Evolutionary conservation across 2,113 vertebrate genomes (phyloP).

Genomic region (Rhizomys pruinosus): DNA sequence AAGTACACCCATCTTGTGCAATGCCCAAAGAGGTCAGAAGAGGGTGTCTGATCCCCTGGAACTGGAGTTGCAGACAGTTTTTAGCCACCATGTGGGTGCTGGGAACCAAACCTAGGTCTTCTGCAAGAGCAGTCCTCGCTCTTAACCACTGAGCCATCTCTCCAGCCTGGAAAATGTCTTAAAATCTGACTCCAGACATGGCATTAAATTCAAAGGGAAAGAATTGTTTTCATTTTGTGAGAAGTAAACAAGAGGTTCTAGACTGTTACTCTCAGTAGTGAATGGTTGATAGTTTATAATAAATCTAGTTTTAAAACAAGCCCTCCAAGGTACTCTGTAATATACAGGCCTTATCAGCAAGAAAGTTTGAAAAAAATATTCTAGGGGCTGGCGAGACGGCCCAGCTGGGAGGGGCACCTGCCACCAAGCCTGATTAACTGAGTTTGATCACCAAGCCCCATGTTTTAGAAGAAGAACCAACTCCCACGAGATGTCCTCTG

Average conservation of each 20-base stretch:
- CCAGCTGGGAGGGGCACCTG: no score
- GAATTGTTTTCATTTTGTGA: neutral
- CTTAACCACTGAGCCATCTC: no score
- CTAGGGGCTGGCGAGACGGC: neutral
- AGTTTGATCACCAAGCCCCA: neutral
- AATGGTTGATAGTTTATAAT: neutral
- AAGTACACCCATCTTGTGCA: no score
- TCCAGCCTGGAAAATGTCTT: no score
- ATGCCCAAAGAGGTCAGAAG: no score
- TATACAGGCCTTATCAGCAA: neutral
- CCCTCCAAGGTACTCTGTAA: neutral
- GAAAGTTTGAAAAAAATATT: slow-evolving; percentile 20
- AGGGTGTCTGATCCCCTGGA: no score
- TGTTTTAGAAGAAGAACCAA: neutral
- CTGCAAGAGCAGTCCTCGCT: no score
- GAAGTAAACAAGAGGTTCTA: no score
- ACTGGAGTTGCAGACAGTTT: no score
- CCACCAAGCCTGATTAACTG: neutral
- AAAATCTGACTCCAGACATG: neutral
- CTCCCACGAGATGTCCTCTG: neutral
- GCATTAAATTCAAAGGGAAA: neutral
- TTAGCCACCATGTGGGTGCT: no score
- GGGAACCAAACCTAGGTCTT: no score
- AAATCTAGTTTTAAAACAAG: neutral
- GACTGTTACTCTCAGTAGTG: neutral